Conservation (phyloP, 1,140 invertebrate species). For the Eueides isabella region DNA sequence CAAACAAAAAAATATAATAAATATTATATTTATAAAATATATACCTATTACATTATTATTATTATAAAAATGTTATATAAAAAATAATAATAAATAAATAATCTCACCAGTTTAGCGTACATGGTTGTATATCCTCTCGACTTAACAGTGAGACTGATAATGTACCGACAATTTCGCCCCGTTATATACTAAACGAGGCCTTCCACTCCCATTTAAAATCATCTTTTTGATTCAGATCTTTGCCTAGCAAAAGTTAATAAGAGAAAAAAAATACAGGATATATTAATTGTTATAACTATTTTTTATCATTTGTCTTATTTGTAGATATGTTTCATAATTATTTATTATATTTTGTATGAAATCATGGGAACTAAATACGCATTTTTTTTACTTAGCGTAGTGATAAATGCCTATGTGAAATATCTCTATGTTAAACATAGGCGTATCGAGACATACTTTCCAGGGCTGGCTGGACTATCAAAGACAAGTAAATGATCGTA, state of each 20-base stretch:
- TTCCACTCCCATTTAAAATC: conserved; percentile 14
- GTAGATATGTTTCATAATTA: neutral
- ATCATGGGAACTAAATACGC: no score
- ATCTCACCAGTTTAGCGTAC: conserved; percentile 69
- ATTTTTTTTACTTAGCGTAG: no score
- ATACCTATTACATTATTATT: no score
- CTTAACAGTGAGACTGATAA: conserved; percentile 65
- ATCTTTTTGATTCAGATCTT: conserved; percentile 25
- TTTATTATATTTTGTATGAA: no score
- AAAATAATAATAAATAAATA: conserved; percentile 27
- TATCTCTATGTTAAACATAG: no score
- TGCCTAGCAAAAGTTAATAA: conserved; percentile 4
- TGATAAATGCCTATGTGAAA: no score
- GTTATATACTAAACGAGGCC: conserved; percentile 52
- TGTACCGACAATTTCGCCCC: conserved; percentile 11
- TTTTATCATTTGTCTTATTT: neutral
- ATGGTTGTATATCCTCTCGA: conserved; percentile 67
- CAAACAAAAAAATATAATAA: neutral
- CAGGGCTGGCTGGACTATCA: no score
- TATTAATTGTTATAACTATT: neutral
- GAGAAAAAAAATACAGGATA: neutral
- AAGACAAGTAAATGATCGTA: no score
- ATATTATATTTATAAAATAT: conserved; percentile 2
- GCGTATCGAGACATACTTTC: no score
- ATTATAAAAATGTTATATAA: conserved; percentile 16